Evolutionary conservation across 2,888 invertebrate species (phyloP), one percentile per base, ranked within the genome.

Genomic region (Nomada lathburiana): DNA sequence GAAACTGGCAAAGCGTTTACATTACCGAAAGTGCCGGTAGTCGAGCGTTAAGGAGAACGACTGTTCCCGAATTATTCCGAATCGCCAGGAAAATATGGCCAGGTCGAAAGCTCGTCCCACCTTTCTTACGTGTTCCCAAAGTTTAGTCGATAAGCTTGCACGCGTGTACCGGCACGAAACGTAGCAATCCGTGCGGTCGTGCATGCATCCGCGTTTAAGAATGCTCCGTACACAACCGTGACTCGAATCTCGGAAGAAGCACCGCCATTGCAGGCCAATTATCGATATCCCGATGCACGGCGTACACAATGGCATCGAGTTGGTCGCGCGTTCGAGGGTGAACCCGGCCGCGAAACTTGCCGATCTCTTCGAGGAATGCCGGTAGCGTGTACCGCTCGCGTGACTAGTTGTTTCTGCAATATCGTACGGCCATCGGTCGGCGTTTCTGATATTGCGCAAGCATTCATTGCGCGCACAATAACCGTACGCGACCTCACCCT

Each of bases 311-410:
- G 55, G 57, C 76, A 52, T 53, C 52, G 72, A 78, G 77, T 68
- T 16, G 53, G 69, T 42, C 67, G 63, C 65, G 75, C 72, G 62
- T 64, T 11, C 57, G 80, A 82, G 80, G 80, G 70, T 80, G 72
- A 80, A 55, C 76, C 44, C 60, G 57, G 65, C 77, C 69, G 69
- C 83, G 71, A 78, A 75, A 78, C 82, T 70, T 68, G 47, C 67
- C 85, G 82, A 80, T 87, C 86, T 82, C 76, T 83, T 77, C 73
- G 83, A 72, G 84, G 88, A 82, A 86, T 88, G 88, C 82, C 82
- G 87, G 78, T 87, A 47, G 87, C 88, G 87, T 88, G 88, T 88
- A 79, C 73, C 47, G 76, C 80, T 88, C 87, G 88, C 88, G 88
- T 88, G 88, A 88, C 88, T 83, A 86, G 88, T 86, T 16, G 47